Base-by-base conservation (phyloP, 2,113 vertebrate species). In the Spheniscus mendiculus region DNA sequence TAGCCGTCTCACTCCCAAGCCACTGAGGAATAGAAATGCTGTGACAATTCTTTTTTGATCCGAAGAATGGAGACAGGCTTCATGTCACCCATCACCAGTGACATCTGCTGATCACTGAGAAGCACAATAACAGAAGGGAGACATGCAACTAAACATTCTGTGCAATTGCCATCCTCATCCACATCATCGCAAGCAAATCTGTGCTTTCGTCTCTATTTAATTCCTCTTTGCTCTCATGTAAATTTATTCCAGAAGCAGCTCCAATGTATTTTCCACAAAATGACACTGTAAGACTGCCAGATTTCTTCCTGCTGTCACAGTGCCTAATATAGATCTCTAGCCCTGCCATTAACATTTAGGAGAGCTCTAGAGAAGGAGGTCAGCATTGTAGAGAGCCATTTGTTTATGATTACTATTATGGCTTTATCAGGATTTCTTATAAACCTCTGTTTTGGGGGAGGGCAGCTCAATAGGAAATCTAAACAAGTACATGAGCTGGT, bases 111-210 rank as follows among this genome's bases (percentile, higher is more conserved):
- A 96, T 96, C 95, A 91, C 81, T 85, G 82, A 91, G 91, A 96
- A 97, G 87, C 93, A 97, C 93, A 96, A 94, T 97, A 97, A 97
- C 94, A 97, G 95, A 96, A 94, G 94, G 95, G 82, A 97, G 95
- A 96, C 93, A 83, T 80, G 84, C 94, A 97, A 92, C 96, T 97
- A 97, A 96, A 97, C 95, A 96, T 97, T 97, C 96, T 97, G 95
- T 97, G 93, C 95, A 95, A 87, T 93, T 96, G 87, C 95, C 62
- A 93, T 95, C 84, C 85, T 80, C 94, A 96, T 96, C 94, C 74
- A 94, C 93, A 97, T 94, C 95, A 96, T 78, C 19, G 7, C 94
- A 96, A 97, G 95, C 95, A 97, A 97, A 96, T 96, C 95, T 97
- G 80, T 94, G 96, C 92, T 96, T 96, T 74, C 83, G 47, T 96